phyloP scores from a whole-genome alignment of 2,113 vertebrate genomes.

The Nettapus auritus region DNA sequence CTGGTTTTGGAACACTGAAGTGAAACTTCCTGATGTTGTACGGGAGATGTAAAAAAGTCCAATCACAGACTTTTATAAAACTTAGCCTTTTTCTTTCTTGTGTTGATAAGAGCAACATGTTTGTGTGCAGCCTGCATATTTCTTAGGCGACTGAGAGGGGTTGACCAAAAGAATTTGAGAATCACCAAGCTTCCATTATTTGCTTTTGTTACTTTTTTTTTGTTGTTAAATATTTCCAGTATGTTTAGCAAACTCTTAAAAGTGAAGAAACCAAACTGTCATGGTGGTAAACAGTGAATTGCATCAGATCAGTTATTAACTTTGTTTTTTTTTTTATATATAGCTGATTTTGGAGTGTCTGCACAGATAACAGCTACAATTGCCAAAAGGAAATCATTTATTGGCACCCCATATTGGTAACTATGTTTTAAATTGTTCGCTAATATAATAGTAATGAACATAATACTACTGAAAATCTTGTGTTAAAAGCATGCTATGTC shows the following conservation, averaged over 20 bases:
- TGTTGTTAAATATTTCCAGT: not conserved
- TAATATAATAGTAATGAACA: not conserved
- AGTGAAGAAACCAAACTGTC: not conserved
- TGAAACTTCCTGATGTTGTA: not conserved
- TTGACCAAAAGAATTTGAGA: not conserved
- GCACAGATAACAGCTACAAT: slow-evolving; percentile 98
- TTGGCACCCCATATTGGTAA: slow-evolving; percentile 99
- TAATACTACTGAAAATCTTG: not conserved
- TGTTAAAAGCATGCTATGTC: not conserved
- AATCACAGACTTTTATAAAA: not conserved
- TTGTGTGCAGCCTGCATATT: not conserved
- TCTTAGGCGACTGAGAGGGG: not conserved
- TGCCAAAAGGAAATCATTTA: slow-evolving; percentile 98
- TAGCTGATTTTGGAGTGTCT: slow-evolving; percentile 98
- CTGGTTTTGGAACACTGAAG: not conserved
- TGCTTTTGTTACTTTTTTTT: not conserved
- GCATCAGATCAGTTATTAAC: not conserved
- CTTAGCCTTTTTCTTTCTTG: not conserved
- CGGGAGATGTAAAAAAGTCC: not conserved
- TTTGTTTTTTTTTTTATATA: not conserved
- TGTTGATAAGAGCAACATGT: not conserved
- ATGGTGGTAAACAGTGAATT: not conserved
- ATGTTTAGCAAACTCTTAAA: not conserved
- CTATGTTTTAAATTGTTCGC: slow-evolving; percentile 42
- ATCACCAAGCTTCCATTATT: not conserved